Conservation (phyloP, 2,888 invertebrate species). For the Chorisops tibialis region DNA sequence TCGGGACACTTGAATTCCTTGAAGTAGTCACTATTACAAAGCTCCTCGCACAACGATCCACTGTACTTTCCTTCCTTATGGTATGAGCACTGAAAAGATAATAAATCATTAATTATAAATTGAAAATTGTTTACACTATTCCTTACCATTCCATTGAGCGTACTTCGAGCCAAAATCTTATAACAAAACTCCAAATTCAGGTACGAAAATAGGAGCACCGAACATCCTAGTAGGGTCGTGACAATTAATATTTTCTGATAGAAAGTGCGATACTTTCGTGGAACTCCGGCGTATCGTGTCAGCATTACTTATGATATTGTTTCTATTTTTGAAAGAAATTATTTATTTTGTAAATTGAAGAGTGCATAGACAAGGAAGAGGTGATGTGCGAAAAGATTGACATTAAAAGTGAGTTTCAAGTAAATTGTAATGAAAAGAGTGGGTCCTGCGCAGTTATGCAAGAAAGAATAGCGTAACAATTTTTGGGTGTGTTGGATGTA, state of each 20-base stretch:
- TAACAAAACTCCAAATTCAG: constrained; percentile 49
- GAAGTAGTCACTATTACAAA: constrained; percentile 44
- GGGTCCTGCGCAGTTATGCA: no score
- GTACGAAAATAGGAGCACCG: constrained; percentile 45
- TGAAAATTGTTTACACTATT: background rate
- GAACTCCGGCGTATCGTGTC: constrained; percentile 40
- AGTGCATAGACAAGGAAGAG: no score
- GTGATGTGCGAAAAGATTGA: no score
- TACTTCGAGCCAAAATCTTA: constrained; percentile 46
- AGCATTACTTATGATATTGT: constrained; percentile 42
- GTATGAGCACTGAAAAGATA: constrained; percentile 42
- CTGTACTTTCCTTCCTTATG: constrained; percentile 46
- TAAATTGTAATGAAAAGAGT: no score
- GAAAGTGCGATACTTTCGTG: constrained; percentile 45
- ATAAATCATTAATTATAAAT: constrained; percentile 9
- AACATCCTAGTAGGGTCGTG: constrained; percentile 41
- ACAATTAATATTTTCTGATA: constrained; percentile 44
- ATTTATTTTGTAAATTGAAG: no score
- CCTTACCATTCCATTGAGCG: constrained; percentile 46
- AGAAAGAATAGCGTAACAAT: no score
- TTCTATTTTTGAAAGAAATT: background rate
- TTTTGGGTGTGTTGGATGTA: no score
- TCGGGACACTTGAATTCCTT: constrained; percentile 47
- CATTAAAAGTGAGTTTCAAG: no score
- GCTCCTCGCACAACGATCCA: constrained; percentile 47